Evolutionary conservation across 2,888 invertebrate species (phyloP).

Genomic region (Platycheirus rosarum): DNA sequence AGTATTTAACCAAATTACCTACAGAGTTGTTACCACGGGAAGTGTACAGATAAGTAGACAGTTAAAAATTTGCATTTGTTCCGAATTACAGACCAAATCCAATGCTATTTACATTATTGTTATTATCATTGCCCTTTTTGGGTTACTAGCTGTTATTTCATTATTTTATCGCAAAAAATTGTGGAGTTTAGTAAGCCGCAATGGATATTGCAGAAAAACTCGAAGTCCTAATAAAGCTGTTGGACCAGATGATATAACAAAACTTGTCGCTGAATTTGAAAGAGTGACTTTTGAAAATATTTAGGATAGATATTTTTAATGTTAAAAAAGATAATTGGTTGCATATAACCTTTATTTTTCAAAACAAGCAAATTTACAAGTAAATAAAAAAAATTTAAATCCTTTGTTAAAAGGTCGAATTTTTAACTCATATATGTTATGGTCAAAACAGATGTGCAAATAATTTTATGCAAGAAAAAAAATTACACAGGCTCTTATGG

Average conservation of each 20-base stretch:
- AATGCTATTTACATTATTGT: constrained; percentile 76
- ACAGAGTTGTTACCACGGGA: constrained; percentile 78
- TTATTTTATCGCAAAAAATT: constrained; percentile 76
- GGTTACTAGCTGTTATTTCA: constrained; percentile 75
- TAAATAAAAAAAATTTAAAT: too few species aligned
- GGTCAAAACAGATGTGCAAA: too few species aligned
- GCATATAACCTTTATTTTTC: too few species aligned
- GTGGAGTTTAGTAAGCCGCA: constrained; percentile 75
- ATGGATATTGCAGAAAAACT: constrained; percentile 3
- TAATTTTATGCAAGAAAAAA: too few species aligned
- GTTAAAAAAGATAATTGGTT: too few species aligned
- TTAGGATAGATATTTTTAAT: too few species aligned
- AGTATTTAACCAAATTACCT: constrained; percentile 76
- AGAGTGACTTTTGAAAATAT: constrained; percentile 75
- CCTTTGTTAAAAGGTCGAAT: too few species aligned
- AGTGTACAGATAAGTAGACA: constrained; percentile 76
- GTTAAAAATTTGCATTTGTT: constrained; percentile 70
- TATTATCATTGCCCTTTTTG: constrained; percentile 65
- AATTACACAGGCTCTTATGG: too few species aligned
- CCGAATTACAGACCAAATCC: constrained; percentile 3
- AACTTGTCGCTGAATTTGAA: constrained; percentile 77
- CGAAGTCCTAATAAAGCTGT: constrained; percentile 61
- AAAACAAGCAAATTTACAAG: too few species aligned
- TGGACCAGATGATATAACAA: constrained; percentile 77
- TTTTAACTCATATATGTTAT: too few species aligned